phyloP scores from a whole-genome alignment of 2,888 invertebrate genomes.

The Lepetodrilus schrolli region DNA sequence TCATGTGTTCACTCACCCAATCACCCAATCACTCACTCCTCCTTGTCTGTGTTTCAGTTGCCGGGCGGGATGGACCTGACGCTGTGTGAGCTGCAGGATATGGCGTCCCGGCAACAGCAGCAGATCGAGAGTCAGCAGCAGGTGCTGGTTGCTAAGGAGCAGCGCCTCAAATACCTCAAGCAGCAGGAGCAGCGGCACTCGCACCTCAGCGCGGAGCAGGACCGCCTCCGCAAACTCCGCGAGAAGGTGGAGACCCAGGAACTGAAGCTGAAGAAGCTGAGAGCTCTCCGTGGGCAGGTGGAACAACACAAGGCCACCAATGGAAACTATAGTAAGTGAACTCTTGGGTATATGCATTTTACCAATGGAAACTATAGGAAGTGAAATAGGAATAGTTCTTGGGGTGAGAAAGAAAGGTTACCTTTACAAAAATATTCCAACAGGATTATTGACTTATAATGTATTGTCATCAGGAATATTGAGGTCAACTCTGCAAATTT shows the following conservation, averaged over 20 bases:
- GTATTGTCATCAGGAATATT: too few species aligned
- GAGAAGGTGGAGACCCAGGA: conserved; percentile 96
- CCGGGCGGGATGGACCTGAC: conserved; percentile 69
- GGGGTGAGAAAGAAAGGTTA: not conserved
- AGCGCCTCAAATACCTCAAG: conserved; percentile 92
- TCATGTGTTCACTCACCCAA: not conserved
- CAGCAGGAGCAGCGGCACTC: conserved; percentile 87
- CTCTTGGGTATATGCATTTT: too few species aligned
- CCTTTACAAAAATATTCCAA: too few species aligned
- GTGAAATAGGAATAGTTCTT: too few species aligned
- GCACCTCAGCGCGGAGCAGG: conserved; percentile 85
- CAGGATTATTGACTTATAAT: too few species aligned
- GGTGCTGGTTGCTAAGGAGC: conserved; percentile 92
- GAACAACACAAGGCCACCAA: conserved; percentile 91
- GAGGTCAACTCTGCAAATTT: too few species aligned
- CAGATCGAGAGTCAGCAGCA: conserved; percentile 96
- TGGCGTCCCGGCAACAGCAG: conserved; percentile 97
- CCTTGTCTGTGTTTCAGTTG: not conserved
- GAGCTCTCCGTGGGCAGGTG: conserved; percentile 93
- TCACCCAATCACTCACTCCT: not conserved
- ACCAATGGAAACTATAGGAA: too few species aligned
- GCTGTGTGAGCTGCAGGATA: conserved; percentile 95
- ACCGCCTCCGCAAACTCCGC: conserved; percentile 88
- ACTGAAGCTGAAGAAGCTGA: conserved; percentile 90
- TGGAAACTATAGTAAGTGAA: conserved; percentile 66